phyloP scores from a whole-genome alignment of 2,888 invertebrate species.

The Philereme vetulata region DNA sequence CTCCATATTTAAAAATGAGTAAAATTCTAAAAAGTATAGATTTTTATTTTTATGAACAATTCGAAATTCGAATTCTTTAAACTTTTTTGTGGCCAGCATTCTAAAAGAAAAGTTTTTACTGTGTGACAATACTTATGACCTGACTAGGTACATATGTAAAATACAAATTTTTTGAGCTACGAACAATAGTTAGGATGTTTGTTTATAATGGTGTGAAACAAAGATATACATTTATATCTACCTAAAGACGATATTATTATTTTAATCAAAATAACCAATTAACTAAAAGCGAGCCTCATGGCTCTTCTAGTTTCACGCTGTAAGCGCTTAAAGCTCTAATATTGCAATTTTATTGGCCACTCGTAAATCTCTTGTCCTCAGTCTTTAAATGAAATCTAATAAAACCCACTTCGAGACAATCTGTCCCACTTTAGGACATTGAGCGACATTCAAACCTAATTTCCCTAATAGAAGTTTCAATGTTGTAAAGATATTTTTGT shows the following conservation, averaged over 20 bases:
- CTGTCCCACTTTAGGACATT: constrained; percentile 29
- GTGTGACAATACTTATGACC: too few relatives aligned
- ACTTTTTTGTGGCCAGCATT: too few relatives aligned
- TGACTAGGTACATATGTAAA: too few relatives aligned
- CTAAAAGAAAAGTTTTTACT: too few relatives aligned
- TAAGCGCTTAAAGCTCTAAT: constrained; percentile 33
- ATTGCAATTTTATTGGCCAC: constrained; percentile 48
- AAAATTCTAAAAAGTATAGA: too few relatives aligned
- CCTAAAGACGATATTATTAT: too few relatives aligned
- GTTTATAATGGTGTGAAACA: too few relatives aligned
- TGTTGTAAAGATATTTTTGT: constrained; percentile 13
- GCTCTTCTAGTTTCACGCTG: constrained; percentile 1
- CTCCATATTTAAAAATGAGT: too few relatives aligned
- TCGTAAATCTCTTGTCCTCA: constrained; percentile 45
- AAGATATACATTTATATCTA: too few relatives aligned
- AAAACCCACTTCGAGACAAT: constrained; percentile 39
- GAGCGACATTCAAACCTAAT: constrained; percentile 41
- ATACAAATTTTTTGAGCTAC: too few relatives aligned
- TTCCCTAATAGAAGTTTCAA: constrained; percentile 39
- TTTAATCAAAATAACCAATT: background rate
- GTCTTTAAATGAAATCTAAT: constrained; percentile 45
- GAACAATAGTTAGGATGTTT: background rate
- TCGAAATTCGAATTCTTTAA: too few relatives aligned
- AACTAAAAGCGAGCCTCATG: background rate
- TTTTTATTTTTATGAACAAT: too few relatives aligned